These are phyloP conservation scores for Habrosyne pyritoides DNA, from an alignment of 2,888 invertebrate species.

Conservation along the genomic window DNA sequence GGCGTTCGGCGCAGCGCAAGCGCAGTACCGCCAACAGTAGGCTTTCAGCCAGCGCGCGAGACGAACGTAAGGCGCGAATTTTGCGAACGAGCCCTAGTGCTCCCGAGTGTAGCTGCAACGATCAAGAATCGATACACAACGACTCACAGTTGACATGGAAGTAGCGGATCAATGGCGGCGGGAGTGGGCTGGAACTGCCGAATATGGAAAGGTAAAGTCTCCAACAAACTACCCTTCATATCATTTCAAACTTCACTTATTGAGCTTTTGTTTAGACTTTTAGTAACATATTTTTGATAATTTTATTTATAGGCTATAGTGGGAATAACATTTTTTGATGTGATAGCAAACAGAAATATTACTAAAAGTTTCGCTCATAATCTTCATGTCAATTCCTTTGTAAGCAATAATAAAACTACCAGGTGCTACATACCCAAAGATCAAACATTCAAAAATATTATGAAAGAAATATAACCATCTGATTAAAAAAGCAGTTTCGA, in stretches of 20 bases:
- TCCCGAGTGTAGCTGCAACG: conserved; percentile 78
- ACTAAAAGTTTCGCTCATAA: no score
- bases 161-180: conserved; percentile 79
- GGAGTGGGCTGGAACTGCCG: conserved; percentile 79
- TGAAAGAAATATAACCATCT: background rate
- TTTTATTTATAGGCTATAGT: no score
- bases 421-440: background rate
- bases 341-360: no score
- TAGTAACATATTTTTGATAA: no score
- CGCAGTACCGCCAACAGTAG: conserved; percentile 56
- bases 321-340: no score
- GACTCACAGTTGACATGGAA: conserved; percentile 63
- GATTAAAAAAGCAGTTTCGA: conserved; percentile 45
- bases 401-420: background rate
- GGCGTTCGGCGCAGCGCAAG: conserved; percentile 37
- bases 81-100: conserved; percentile 50
- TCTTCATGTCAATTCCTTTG: background rate
- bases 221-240: conserved; percentile 19
- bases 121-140: conserved; percentile 50
- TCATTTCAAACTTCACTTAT: background rate
- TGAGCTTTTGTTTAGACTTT: background rate
- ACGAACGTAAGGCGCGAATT: conserved; percentile 57
- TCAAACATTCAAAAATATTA: background rate
- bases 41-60: conserved; percentile 62
- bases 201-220: conserved; percentile 76